These are phyloP conservation scores for Listrodromus nycthemerus DNA, from an alignment of 2,888 invertebrate genomes.

Conservation along the genomic window DNA sequence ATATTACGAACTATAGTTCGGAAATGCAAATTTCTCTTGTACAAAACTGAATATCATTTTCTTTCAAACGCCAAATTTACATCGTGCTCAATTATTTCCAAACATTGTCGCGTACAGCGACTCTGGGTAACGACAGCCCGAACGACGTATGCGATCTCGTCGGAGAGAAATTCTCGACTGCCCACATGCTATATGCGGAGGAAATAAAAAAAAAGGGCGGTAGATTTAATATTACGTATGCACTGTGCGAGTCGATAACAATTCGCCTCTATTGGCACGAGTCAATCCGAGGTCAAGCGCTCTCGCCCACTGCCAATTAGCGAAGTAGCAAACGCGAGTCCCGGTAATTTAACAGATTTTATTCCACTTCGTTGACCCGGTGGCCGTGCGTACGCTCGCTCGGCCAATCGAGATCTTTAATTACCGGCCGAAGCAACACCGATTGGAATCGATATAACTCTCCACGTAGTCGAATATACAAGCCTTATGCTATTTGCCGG, in stretches of 20 bases:
- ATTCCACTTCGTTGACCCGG: slow-evolving; percentile 81
- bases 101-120: background rate
- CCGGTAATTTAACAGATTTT: slow-evolving; percentile 80
- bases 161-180: background rate
- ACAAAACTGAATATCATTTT: background rate
- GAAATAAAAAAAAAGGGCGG: slow-evolving; percentile 32
- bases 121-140: background rate
- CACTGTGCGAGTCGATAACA: slow-evolving; percentile 79
- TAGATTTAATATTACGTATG: slow-evolving; percentile 79
- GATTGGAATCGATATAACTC: slow-evolving; percentile 70
- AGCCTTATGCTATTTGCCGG: slow-evolving; percentile 11
- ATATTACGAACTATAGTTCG: background rate
- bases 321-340: slow-evolving; percentile 72
- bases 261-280: slow-evolving; percentile 82
- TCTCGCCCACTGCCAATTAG: slow-evolving; percentile 83
- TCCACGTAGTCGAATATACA: slow-evolving; percentile 26
- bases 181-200: slow-evolving; percentile 21
- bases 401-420: slow-evolving; percentile 72
- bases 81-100: background rate
- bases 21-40: background rate
- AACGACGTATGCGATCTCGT: background rate
- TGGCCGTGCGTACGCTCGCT: slow-evolving; percentile 68
- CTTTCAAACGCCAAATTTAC: background rate
- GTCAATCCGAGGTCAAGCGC: slow-evolving; percentile 81
- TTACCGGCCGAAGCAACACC: slow-evolving; percentile 73